phyloP scores from a whole-genome alignment of 1,140 invertebrate species.

The Temnothorax curvispinosus region DNA sequence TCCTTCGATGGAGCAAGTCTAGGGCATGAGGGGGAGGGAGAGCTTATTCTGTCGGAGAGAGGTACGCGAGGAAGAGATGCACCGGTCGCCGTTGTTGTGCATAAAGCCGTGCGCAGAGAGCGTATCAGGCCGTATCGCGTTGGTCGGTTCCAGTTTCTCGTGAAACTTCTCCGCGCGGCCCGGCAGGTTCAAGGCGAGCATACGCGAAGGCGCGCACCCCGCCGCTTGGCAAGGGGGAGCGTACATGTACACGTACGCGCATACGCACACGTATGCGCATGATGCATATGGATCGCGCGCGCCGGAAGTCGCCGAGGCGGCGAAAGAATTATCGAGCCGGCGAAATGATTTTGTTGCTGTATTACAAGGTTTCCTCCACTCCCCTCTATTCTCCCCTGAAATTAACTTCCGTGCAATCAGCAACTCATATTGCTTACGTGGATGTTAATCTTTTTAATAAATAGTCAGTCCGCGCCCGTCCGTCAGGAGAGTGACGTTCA shows the following conservation, averaged over 20 bases:
- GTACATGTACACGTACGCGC: conserved; percentile 25
- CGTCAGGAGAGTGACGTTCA: not conserved
- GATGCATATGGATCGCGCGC: conserved; percentile 57
- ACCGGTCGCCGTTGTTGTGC: conserved; percentile 29
- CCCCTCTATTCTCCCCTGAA: not conserved
- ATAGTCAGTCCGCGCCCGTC: not conserved
- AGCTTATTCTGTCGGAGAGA: conserved; percentile 42
- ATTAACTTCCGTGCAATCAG: conserved; percentile 37
- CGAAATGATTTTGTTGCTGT: conserved; percentile 45
- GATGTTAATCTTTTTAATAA: conserved; percentile 56
- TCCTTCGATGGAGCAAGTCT: conserved; percentile 4
- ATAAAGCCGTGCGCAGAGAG: conserved; percentile 71
- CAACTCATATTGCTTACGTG: conserved; percentile 35
- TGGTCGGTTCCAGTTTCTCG: conserved; percentile 75
- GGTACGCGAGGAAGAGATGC: conserved; percentile 49
- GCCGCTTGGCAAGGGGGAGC: conserved; percentile 40
- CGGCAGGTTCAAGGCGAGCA: conserved; percentile 74
- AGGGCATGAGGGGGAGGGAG: conserved; percentile 12
- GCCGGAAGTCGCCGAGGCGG: conserved; percentile 46
- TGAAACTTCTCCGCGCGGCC: conserved; percentile 68
- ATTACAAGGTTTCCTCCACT: not conserved
- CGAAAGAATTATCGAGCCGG: conserved; percentile 46
- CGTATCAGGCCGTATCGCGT: conserved; percentile 74
- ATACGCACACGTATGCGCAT: conserved; percentile 38
- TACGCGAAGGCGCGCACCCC: conserved; percentile 40